phyloP scores from a whole-genome alignment of 2,888 invertebrate species.

The Pristionchus entomophagus region DNA sequence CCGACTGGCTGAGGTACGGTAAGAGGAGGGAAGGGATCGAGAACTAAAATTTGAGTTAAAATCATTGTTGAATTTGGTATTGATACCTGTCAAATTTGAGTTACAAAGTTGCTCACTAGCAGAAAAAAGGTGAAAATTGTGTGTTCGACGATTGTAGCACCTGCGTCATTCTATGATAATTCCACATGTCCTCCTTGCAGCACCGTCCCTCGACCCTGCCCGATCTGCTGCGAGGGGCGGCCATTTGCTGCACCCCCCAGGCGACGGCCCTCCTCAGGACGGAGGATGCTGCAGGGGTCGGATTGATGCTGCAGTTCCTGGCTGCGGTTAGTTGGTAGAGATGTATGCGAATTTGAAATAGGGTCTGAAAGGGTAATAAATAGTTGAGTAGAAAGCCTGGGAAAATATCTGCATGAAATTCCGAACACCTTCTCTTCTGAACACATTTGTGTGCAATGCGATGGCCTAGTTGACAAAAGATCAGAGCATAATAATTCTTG shows the following conservation, averaged over 20 bases:
- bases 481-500: no score
- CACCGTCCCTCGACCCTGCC: conserved; percentile 21
- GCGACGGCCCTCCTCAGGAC: not conserved
- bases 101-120: not conserved
- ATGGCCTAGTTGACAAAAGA: no score
- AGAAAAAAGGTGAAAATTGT: not conserved
- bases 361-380: not conserved
- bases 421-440: no score
- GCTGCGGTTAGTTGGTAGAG: not conserved
- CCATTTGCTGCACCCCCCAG: not conserved
- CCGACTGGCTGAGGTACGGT: conserved; percentile 38
- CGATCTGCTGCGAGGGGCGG: not conserved
- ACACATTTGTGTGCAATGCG: no score
- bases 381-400: no score
- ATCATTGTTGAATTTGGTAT: not conserved
- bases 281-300: not conserved
- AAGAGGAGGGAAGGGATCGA: not conserved
- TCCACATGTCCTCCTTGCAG: not conserved
- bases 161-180: not conserved
- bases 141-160: not conserved
- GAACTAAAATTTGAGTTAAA: not conserved
- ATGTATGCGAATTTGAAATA: not conserved
- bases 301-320: not conserved
- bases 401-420: no score
- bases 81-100: not conserved